Conservation (phyloP, 2,888 invertebrate genomes). For the Pyralis farinalis region DNA sequence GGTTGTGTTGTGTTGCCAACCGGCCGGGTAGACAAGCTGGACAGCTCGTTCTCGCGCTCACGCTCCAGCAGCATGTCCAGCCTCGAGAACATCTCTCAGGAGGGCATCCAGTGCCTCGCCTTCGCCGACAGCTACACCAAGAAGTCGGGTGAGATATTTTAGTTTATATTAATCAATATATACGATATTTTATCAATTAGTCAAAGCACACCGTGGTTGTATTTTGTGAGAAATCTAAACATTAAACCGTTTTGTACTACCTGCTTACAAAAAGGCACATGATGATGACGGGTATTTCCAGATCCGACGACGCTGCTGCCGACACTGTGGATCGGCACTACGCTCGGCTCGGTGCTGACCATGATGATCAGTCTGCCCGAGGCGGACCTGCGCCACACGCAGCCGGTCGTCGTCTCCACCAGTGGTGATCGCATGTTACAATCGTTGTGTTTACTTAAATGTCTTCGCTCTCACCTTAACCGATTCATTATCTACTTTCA, state of each 20-base stretch:
- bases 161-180: too few relatives aligned
- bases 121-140: slow-evolving; percentile 97
- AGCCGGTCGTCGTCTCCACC: slow-evolving; percentile 93
- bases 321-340: slow-evolving; percentile 98
- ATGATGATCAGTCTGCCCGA: slow-evolving; percentile 92
- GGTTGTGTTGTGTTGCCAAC: slow-evolving; percentile 50
- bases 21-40: slow-evolving; percentile 96
- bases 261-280: too few relatives aligned
- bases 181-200: too few relatives aligned
- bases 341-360: slow-evolving; percentile 96
- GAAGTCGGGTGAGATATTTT: slow-evolving; percentile 89
- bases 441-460: slow-evolving; percentile 22
- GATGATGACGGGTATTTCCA: slow-evolving; percentile 45
- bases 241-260: too few relatives aligned
- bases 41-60: slow-evolving; percentile 97
- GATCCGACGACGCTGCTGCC: slow-evolving; percentile 92
- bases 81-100: slow-evolving; percentile 97
- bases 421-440: slow-evolving; percentile 81
- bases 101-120: slow-evolving; percentile 96
- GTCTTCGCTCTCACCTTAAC: background rate
- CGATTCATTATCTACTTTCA: slow-evolving; percentile 46
- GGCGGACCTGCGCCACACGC: slow-evolving; percentile 89
- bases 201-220: too few relatives aligned
- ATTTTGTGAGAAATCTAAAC: too few relatives aligned
- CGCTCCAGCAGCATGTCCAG: slow-evolving; percentile 99